Conservation (phyloP, 2,797 vertebrate species). For the Sebastes elongatus region DNA sequence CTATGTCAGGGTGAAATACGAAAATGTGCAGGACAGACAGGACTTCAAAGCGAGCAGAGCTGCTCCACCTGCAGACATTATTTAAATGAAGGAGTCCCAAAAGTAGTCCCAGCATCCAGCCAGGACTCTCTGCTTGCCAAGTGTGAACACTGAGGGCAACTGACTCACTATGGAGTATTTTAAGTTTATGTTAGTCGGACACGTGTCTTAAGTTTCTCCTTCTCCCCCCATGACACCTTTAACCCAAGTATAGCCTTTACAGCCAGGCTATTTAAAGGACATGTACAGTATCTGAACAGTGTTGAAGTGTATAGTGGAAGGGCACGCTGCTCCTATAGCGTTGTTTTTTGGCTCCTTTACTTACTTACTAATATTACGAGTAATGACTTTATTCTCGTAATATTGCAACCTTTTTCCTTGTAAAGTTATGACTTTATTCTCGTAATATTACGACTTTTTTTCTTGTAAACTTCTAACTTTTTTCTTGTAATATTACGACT, state of each 20-base stretch:
- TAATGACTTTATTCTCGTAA: too few relatives aligned
- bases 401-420: too few relatives aligned
- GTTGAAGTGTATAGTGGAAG: background rate
- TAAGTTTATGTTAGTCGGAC: background rate
- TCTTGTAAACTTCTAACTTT: too few relatives aligned
- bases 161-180: constrained; percentile 38
- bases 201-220: constrained; percentile 2
- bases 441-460: too few relatives aligned
- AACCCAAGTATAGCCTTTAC: background rate
- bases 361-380: too few relatives aligned
- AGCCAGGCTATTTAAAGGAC: background rate
- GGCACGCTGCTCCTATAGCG: background rate
- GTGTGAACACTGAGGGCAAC: constrained; percentile 9
- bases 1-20: constrained; percentile 5
- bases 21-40: constrained; percentile 6
- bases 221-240: background rate
- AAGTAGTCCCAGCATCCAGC: background rate
- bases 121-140: background rate
- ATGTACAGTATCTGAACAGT: background rate
- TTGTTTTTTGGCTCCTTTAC: too few relatives aligned
- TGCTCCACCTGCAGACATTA: constrained; percentile 16
- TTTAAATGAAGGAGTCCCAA: constrained; percentile 3
- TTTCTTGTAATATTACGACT: too few relatives aligned
- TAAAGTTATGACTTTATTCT: too few relatives aligned
- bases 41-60: constrained; percentile 18